A percentile compares a stretch with the other conserved stretches of the same genome.
Evolutionary conservation across 2,888 invertebrate species (phyloP).

Genomic region (Plagiodera versicolora): DNA sequence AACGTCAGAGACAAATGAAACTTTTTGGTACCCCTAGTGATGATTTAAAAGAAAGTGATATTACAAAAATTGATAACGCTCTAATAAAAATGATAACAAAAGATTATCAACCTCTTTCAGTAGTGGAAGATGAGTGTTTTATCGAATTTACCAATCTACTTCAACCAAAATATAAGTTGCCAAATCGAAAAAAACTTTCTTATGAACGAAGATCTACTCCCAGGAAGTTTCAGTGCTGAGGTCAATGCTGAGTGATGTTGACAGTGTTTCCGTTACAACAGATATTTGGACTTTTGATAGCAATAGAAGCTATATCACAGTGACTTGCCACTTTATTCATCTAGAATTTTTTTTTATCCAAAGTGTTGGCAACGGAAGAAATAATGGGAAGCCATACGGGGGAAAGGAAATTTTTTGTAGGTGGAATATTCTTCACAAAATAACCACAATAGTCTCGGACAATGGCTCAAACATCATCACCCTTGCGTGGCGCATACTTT

Average conservation of each 20-base stretch:
- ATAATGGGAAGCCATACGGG: slow-evolving; percentile 9
- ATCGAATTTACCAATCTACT: slow-evolving; percentile 29
- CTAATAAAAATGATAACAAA: slow-evolving; percentile 32
- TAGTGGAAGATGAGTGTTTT: slow-evolving; percentile 40
- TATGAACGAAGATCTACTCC: slow-evolving; percentile 24
- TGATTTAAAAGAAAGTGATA: slow-evolving; percentile 2
- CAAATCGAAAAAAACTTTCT: slow-evolving; percentile 26
- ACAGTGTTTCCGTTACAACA: slow-evolving; percentile 35
- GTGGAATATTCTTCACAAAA: not conserved
- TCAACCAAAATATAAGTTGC: slow-evolving; percentile 31
- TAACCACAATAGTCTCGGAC: not conserved
- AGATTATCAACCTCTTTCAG: slow-evolving; percentile 36
- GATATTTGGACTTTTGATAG: slow-evolving; percentile 24
- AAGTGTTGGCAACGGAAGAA: slow-evolving; percentile 34
- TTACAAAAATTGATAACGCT: slow-evolving; percentile 21
- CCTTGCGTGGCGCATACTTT: slow-evolving; percentile 20
- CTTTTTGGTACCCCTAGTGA: not conserved
- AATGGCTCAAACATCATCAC: slow-evolving; percentile 11
- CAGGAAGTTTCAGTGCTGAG: slow-evolving; percentile 25
- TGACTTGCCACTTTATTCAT: slow-evolving; percentile 38
- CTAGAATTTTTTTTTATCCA: slow-evolving; percentile 27
- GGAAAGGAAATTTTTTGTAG: not conserved
- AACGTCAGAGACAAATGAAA: slow-evolving; percentile 1
- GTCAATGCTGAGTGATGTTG: slow-evolving; percentile 24
- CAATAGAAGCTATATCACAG: slow-evolving; percentile 36